These are phyloP conservation scores for Trachelus stipa DNA, from an alignment of 2,888 invertebrate genomes.

Conservation along the genomic window DNA sequence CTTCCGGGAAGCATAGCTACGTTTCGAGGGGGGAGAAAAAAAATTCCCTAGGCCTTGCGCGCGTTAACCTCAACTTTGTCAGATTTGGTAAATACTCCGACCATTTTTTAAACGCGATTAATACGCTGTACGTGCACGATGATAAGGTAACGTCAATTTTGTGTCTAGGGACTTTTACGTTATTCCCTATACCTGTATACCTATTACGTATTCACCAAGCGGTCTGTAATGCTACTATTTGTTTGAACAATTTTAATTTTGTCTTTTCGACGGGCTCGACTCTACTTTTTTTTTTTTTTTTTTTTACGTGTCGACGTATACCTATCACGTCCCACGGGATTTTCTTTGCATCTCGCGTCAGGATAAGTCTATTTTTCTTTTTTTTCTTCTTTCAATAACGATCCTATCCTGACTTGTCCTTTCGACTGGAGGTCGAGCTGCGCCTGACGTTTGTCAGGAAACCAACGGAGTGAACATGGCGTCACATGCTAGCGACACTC, in stretches of 20 bases:
- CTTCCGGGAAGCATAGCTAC: background rate
- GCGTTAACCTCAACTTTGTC: background rate
- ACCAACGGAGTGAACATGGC: slow-evolving; percentile 38
- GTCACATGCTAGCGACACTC: slow-evolving; percentile 40
- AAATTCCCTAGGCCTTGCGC: slow-evolving; percentile 16
- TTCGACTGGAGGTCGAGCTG: slow-evolving; percentile 36
- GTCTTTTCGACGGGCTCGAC: slow-evolving; percentile 5
- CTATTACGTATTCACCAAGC: slow-evolving; percentile 31
- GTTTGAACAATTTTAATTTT: slow-evolving; percentile 3
- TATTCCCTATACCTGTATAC: slow-evolving; percentile 31
- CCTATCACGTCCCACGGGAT: background rate
- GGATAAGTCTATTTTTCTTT: background rate
- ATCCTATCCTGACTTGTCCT: slow-evolving; percentile 30
- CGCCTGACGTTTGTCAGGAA: slow-evolving; percentile 43
- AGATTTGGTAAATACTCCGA: slow-evolving; percentile 29
- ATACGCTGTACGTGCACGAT: background rate
- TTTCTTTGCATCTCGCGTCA: slow-evolving; percentile 6
- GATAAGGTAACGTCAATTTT: background rate
- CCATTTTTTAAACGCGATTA: background rate
- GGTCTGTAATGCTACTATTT: slow-evolving; percentile 27
- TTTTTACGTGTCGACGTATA: slow-evolving; percentile 26
- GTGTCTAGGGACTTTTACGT: slow-evolving; percentile 24
- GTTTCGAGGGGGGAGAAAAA: slow-evolving; percentile 17
- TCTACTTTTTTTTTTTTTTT: slow-evolving; percentile 3
- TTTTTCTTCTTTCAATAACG: slow-evolving; percentile 21